A percentile compares a stretch with the other conserved stretches of the same genome.
Conservation (phyloP, 1,140 invertebrate species). For the Bombus superbus region DNA sequence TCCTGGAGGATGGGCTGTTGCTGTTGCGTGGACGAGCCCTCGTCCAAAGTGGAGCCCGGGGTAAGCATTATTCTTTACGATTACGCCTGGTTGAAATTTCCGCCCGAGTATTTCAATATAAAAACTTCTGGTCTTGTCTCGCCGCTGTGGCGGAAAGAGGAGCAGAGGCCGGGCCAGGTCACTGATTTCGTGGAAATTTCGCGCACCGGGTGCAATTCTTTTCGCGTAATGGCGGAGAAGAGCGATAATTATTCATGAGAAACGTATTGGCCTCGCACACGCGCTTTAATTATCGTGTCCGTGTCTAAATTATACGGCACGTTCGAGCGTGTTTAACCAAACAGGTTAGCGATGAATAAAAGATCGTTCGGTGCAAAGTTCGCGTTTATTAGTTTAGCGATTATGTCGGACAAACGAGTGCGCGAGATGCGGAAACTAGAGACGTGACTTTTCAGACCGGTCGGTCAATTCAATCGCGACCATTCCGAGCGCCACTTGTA, state of each 20-base stretch:
- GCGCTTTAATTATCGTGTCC: no score
- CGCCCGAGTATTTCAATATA: conserved; percentile 10
- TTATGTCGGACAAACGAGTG: no score
- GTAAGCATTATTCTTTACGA: conserved; percentile 61
- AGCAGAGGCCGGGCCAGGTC: neutral
- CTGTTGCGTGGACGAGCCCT: conserved; percentile 70
- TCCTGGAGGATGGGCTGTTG: conserved; percentile 71
- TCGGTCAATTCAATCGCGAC: neutral
- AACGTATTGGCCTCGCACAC: neutral
- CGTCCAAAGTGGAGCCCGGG: conserved; percentile 70
- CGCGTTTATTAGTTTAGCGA: no score
- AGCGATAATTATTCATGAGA: conserved; percentile 8
- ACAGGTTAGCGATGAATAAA: neutral
- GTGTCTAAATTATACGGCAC: neutral
- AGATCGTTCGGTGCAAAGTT: no score
- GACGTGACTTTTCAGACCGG: no score
- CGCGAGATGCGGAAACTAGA: no score
- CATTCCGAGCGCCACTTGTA: no score
- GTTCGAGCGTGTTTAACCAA: neutral
- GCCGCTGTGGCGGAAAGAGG: neutral
- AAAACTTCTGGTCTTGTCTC: neutral
- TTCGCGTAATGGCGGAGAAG: neutral
- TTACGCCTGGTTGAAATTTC: neutral
- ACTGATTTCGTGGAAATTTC: neutral
- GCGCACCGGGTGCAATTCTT: neutral